phyloP scores from a whole-genome alignment of 2,888 invertebrate genomes.

The Machimus atricapillus region DNA sequence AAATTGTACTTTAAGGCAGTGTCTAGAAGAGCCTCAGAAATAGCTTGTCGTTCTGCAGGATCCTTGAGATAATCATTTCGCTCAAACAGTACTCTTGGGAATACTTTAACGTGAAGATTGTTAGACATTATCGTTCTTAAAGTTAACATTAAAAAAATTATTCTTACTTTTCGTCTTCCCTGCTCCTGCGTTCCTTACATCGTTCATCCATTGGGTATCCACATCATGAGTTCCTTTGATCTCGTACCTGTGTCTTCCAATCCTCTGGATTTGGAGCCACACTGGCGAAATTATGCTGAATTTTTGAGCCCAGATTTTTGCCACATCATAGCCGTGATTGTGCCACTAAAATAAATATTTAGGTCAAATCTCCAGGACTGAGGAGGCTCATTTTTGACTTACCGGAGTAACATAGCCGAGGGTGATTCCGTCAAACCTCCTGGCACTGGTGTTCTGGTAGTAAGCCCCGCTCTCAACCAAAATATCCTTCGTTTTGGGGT shows the following conservation, averaged over 20 bases:
- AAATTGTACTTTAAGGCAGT: slow-evolving; percentile 79
- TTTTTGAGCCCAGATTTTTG: slow-evolving; percentile 87
- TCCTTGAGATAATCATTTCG: slow-evolving; percentile 69
- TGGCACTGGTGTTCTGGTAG: slow-evolving; percentile 71
- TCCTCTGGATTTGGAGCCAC: slow-evolving; percentile 86
- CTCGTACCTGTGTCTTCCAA: slow-evolving; percentile 69
- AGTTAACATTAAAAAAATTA: not conserved
- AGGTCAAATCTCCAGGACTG: not conserved
- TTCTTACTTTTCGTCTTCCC: slow-evolving; percentile 47
- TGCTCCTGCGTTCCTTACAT: slow-evolving; percentile 67
- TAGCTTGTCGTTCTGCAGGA: slow-evolving; percentile 67
- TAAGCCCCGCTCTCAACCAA: slow-evolving; percentile 78
- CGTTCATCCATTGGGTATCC: slow-evolving; percentile 81
- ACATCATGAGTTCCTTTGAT: slow-evolving; percentile 82
- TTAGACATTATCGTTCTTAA: not conserved
- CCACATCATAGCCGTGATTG: slow-evolving; percentile 89
- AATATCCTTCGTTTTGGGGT: slow-evolving; percentile 76
- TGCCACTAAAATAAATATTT: slow-evolving; percentile 80
- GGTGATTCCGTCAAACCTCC: slow-evolving; percentile 76
- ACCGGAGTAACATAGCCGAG: slow-evolving; percentile 93
- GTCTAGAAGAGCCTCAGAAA: slow-evolving; percentile 74
- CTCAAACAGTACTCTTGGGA: slow-evolving; percentile 90
- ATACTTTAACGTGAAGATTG: slow-evolving; percentile 67
- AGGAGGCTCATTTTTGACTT: slow-evolving; percentile 55
- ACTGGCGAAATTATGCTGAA: slow-evolving; percentile 92